Conservation (phyloP, 2,888 invertebrate species). For the Ceratothoa steindachneri region DNA sequence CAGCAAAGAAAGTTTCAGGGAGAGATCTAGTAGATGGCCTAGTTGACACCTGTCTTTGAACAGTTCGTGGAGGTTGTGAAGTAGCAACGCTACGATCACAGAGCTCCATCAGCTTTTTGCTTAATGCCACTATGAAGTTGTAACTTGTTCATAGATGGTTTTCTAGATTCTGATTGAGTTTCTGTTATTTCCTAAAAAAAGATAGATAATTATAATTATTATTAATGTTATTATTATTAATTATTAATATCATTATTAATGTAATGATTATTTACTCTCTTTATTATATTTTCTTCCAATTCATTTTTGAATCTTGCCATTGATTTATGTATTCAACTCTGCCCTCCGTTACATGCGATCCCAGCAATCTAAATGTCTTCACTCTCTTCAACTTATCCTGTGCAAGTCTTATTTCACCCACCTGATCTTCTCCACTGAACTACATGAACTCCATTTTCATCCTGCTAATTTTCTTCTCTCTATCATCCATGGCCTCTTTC, state of each 20-base stretch:
- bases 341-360: too few species aligned
- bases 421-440: too few species aligned
- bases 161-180: not conserved
- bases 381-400: too few species aligned
- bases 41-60: not conserved
- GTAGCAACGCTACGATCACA: not conserved
- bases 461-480: too few species aligned
- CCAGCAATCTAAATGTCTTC: too few species aligned
- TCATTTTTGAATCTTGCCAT: too few species aligned
- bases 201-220: not conserved
- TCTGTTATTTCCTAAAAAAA: not conserved
- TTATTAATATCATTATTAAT: not conserved
- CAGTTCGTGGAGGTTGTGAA: not conserved
- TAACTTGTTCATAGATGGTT: not conserved
- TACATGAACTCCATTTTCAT: too few species aligned
- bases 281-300: not conserved
- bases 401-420: too few species aligned
- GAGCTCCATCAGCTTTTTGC: not conserved
- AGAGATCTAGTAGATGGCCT: not conserved
- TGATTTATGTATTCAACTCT: too few species aligned
- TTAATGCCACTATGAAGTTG: not conserved
- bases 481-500: too few species aligned
- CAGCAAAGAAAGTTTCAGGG: not conserved
- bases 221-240: not conserved
- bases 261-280: not conserved